A percentile compares a stretch with the other conserved stretches of the same genome.
phyloP scores from a whole-genome alignment of 1,140 invertebrate species.

The Bradynema listronoti region DNA sequence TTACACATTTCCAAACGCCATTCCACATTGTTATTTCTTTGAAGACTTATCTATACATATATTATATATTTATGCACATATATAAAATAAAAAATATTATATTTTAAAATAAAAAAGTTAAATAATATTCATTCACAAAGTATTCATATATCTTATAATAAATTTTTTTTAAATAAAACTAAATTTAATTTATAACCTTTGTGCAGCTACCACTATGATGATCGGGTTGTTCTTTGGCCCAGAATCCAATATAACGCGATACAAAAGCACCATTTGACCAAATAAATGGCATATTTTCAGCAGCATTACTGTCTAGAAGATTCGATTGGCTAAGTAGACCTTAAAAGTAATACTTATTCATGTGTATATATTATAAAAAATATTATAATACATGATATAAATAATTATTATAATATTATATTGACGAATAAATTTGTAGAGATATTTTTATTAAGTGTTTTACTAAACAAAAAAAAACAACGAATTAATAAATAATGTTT shows the following conservation, averaged over 20 bases:
- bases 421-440: not conserved
- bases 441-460: not conserved
- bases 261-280: conserved; percentile 81
- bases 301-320: too few relatives aligned
- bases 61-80: not conserved
- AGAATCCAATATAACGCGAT: conserved; percentile 74
- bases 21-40: conserved; percentile 18
- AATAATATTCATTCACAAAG: too few relatives aligned
- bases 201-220: conserved; percentile 79
- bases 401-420: not conserved
- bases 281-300: conserved; percentile 35
- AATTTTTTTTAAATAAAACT: conserved; percentile 5
- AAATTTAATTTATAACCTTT: conserved; percentile 56
- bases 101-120: too few relatives aligned
- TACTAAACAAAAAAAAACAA: too few relatives aligned
- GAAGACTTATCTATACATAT: conserved; percentile 49
- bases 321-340: conserved; percentile 30
- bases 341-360: conserved; percentile 18
- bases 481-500: not conserved
- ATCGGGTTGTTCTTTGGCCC: conserved; percentile 70
- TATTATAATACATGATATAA: not conserved
- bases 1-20: conserved; percentile 67
- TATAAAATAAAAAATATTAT: too few relatives aligned
- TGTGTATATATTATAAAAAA: too few relatives aligned
- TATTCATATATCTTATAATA: too few relatives aligned